Evolutionary conservation across 2,888 invertebrate genomes (phyloP), one percentile per base, ranked within the genome.

Genomic region (Latheticus oryzae): DNA sequence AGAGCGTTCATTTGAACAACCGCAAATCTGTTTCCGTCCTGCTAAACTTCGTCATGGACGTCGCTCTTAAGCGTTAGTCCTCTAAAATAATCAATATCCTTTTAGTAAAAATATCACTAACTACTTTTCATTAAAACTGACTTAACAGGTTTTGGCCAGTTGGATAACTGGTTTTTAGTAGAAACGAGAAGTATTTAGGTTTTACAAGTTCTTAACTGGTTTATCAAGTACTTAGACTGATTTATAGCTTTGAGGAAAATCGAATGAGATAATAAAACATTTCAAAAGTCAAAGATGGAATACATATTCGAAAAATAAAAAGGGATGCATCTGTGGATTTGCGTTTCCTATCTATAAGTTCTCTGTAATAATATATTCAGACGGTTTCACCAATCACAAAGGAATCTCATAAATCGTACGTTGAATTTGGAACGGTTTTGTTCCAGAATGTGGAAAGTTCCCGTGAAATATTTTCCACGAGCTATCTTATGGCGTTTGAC

Each of bases 371-470:
- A 55, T 55, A 55, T 48, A 58, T 58, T 47, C 52, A 37, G 40
- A 16, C 42, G 45, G 47, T 45, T 48, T 47, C 40, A 53, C 47
- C 58, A 52, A 58, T 58, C 58, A 59, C 48, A 59, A 59, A 53
- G 16, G 48, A 54, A 54, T 54, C 50, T 48, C 54, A 59, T 59
- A 59, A 59, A 59, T 59, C 54, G 21, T 58, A 40, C 17, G 35
- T 35, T 51, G 56, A 48, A 55, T 48, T 55, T 55, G 30, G 48
- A 48, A 40, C 21, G 48, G 48, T 48, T 33, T 55, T 55, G 55
- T 55, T 55, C 55, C 55, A 48, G 48, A 42, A 48, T 33, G 48
- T 45, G 40, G 24, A 48, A 40, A 55, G 48, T 48, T 55, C 21
- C 23, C 15, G 15, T 26, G 28, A 55, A 48, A 55, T 55, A 48